A percentile compares a stretch with the other conserved stretches of the same genome.
phyloP scores from a whole-genome alignment of 2,113 vertebrate species.

The Chauna torquata region DNA sequence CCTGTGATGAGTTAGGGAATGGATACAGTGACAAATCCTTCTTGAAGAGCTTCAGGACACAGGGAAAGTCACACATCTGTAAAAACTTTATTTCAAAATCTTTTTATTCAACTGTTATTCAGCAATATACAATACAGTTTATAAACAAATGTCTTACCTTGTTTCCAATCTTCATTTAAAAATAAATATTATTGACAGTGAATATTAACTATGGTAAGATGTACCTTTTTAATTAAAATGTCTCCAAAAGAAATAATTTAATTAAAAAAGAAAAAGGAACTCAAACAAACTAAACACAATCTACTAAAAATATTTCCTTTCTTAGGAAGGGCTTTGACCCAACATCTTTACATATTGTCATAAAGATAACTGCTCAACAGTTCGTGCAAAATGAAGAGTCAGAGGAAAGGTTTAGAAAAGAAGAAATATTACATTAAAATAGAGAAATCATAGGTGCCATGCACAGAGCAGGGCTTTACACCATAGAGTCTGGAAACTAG shows the following conservation, averaged over 20 bases:
- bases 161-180: constrained; percentile 92
- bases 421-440: constrained; percentile 68
- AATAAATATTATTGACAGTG: constrained; percentile 95
- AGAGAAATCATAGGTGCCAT: constrained; percentile 76
- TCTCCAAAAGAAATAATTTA: constrained; percentile 84
- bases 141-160: constrained; percentile 90
- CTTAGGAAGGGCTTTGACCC: constrained; percentile 76
- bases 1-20: not conserved
- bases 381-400: constrained; percentile 82
- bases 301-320: constrained; percentile 85
- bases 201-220: constrained; percentile 87
- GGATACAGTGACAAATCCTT: not conserved
- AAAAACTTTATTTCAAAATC: constrained; percentile 85
- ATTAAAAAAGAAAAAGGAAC: constrained; percentile 73
- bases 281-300: constrained; percentile 73
- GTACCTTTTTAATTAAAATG: constrained; percentile 83
- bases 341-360: constrained; percentile 74
- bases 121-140: constrained; percentile 89
- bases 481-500: constrained; percentile 77
- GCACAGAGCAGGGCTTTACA: constrained; percentile 77
- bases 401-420: constrained; percentile 68
- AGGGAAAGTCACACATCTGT: constrained; percentile 33
- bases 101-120: constrained; percentile 89
- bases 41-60: not conserved
- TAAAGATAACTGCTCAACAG: constrained; percentile 79